These are phyloP conservation scores for Lucifuga dentata DNA, from an alignment of 2,113 vertebrate species.

Conservation along the genomic window DNA sequence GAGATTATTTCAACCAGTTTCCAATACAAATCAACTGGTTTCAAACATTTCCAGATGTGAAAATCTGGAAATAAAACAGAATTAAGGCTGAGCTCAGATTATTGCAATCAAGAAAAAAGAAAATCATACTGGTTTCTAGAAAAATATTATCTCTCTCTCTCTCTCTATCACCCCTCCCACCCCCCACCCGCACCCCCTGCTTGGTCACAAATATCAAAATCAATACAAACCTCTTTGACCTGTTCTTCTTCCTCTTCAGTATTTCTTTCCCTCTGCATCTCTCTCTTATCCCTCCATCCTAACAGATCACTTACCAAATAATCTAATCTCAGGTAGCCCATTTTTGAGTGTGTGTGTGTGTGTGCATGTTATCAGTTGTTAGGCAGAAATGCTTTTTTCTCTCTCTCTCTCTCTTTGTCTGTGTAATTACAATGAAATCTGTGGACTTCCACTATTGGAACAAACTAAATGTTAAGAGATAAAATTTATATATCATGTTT, in stretches of 20 bases:
- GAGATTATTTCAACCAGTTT: too few species aligned
- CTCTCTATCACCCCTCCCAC: not conserved
- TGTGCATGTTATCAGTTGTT: not conserved
- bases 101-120: too few species aligned
- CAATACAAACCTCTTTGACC: constrained; percentile 58
- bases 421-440: too few species aligned
- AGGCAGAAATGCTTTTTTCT: too few species aligned
- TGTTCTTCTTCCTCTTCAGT: not conserved
- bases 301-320: constrained; percentile 23
- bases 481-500: too few species aligned
- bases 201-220: constrained; percentile 24
- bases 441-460: too few species aligned
- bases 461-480: too few species aligned
- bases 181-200: too few species aligned
- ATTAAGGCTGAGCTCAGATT: too few species aligned
- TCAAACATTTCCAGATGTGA: too few species aligned
- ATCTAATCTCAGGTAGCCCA: constrained; percentile 26
- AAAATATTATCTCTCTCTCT: not conserved
- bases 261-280: not conserved
- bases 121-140: constrained; percentile 11
- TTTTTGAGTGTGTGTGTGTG: constrained; percentile 3
- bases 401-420: not conserved
- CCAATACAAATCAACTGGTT: too few species aligned
- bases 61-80: too few species aligned
- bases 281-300: constrained; percentile 12